Evolutionary conservation across 2,113 vertebrate species (phyloP).

Genomic region (Aldabrachelys gigantea): DNA sequence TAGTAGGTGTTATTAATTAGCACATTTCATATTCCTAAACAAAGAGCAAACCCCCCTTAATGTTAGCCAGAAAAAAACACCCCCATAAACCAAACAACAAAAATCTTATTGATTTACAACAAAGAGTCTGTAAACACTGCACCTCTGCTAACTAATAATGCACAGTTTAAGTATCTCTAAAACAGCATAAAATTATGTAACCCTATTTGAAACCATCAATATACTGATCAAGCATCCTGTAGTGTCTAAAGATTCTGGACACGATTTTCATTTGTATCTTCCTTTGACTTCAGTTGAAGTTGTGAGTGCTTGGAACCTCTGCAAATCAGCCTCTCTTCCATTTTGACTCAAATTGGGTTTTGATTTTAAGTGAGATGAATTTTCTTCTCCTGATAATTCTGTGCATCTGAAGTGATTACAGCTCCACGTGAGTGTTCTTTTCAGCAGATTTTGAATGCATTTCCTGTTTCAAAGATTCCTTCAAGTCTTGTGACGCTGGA

Average conservation of each 20-base stretch:
- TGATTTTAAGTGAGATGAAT: conserved; percentile 73
- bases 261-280: conserved; percentile 58
- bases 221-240: conserved; percentile 53
- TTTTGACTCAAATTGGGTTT: conserved; percentile 69
- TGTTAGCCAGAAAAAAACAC: not conserved
- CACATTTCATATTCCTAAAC: not conserved
- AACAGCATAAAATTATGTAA: conserved; percentile 40
- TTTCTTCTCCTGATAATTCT: conserved; percentile 74
- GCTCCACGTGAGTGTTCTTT: conserved; percentile 68
- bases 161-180: conserved; percentile 52
- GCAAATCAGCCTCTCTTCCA: conserved; percentile 70
- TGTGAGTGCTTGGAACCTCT: conserved; percentile 63
- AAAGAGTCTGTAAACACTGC: conserved; percentile 58
- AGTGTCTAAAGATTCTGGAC: conserved; percentile 54
- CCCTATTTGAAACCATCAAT: conserved; percentile 32
- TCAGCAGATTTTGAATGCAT: conserved; percentile 64
- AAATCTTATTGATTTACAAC: conserved; percentile 27
- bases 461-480: conserved; percentile 66
- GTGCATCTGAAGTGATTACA: conserved; percentile 75
- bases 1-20: not conserved
- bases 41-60: not conserved
- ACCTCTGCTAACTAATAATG: conserved; percentile 61
- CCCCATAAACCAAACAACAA: conserved; percentile 11
- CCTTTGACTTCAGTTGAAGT: conserved; percentile 66
- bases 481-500: conserved; percentile 34